Base-by-base conservation (phyloP, 2,797 vertebrate genomes). In the Tiaroga cobitis region DNA sequence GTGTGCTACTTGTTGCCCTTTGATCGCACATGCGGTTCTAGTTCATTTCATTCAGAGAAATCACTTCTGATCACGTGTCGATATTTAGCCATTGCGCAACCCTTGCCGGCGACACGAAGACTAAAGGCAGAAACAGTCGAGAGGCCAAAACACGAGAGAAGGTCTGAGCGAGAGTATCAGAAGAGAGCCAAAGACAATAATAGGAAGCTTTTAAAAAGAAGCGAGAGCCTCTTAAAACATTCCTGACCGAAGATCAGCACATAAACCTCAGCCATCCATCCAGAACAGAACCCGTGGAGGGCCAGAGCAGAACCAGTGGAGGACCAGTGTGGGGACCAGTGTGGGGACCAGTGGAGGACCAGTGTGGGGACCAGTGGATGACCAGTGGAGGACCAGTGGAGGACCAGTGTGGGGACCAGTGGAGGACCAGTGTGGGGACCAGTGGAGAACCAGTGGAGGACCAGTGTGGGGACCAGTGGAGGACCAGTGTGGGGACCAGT, bases 181-280 rank as follows among this genome's bases (percentile, higher is more conserved):
- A 21, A 32, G 43, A 21, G 1, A 37, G 41, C 46, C 67, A n/a
- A 70, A 81, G 5, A 70, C 80, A 81, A 70, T 29, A 11, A 69
- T 26, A 69, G 46, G 80, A 81, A 81, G 79, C 63, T 69, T 80
- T 59, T 37, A 51, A 39, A 54, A 37, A 19, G 56, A n/a, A 63
- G 76, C 34, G 34, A n/a, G 10, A 39, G 9, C 6, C 56, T 78
- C 37, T 78, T 51, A 26, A 26, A 61, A 59, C 34, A 80, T 37
- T 54, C 65, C 79, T 69, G 51, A 59, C 13, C 51, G 18, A 15
- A 37, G 34, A 77, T 77, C 51, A 59, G 21, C 54, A 26, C 46
- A 54, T 19, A 68, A 70, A 56, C 65, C 26, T 10, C 16, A 26
- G 13, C 5, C 18, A 15, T 43, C 18, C 39, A 5, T 29, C 16